Base-by-base conservation (phyloP, 2,888 invertebrate species). In the Sinohyriopsis cumingii region DNA sequence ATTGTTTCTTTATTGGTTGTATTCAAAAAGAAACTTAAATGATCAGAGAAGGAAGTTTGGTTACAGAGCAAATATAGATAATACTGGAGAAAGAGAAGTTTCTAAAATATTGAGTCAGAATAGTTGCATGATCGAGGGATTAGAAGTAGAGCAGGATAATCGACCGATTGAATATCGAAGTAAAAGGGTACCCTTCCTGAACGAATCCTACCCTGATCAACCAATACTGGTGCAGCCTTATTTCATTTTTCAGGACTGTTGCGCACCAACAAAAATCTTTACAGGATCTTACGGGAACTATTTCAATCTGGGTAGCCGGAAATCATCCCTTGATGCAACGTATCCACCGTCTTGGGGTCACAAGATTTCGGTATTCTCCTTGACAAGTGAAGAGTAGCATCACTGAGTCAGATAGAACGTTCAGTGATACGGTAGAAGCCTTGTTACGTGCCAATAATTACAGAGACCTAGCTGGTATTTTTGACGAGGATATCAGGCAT, bases 391-490 rank as follows among this genome's bases (percentile, higher is more conserved):
- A 3, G 53, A 28, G 9, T 18, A 75, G 75, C 6, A 9, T 6
- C 33, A 5, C 5, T 9, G 77, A 75, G 45, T 57, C 69, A 2
- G 77, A 78, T 24, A 69, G 68, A 20, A 72, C 77, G 18, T 76
- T 76, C 25, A 72, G 72, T 24, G 82, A 94, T 70, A 94, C 94
- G 0, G 93, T 94, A 81, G 96, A 96, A 89, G 94, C 94, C 1
- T 88, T 96, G 56, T 96, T 96, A 0, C 91, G 95, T 69, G 92
- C 95, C 90, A 95, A 95, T 86, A 94, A 95, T 89, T 96, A 96
- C 88, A 59, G 76, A 22, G 79, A 78, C 28, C 57, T 73, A 9
- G 33, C 69, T 9, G 56, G 65, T 19, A 68, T 73, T 12, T 74
- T 73, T 25, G 67, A 72, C n/a, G 75, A 72, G 63, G 81, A 80